These are phyloP conservation scores for Nebria ingens DNA, from an alignment of 1,140 invertebrate species.

Conservation along the genomic window DNA sequence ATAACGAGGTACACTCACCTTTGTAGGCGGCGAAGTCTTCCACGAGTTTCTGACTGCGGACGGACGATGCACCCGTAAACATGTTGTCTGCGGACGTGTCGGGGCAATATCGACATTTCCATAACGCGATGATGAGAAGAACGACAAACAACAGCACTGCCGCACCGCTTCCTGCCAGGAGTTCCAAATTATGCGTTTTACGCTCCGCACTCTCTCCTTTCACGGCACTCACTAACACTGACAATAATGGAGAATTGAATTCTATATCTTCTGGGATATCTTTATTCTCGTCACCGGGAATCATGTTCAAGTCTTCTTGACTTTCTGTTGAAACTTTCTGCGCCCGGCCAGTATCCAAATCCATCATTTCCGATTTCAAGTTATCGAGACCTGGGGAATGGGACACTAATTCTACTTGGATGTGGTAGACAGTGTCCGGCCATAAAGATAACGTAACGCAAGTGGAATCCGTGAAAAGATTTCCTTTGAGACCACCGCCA, in stretches of 20 bases:
- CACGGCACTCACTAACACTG: slow-evolving; percentile 46
- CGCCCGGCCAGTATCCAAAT: slow-evolving; percentile 46
- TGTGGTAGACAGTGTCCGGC: slow-evolving; percentile 69
- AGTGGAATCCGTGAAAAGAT: slow-evolving; percentile 69
- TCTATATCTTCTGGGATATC: slow-evolving; percentile 26
- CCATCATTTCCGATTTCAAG: slow-evolving; percentile 49
- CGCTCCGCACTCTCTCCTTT: slow-evolving; percentile 41
- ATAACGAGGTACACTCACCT: no score
- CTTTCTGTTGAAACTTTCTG: slow-evolving; percentile 48
- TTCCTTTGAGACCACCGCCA: slow-evolving; percentile 69
- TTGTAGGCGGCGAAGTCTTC: slow-evolving; percentile 39
- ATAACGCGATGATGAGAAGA: slow-evolving; percentile 38
- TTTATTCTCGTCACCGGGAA: slow-evolving; percentile 27
- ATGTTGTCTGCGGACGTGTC: slow-evolving; percentile 46
- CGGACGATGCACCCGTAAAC: slow-evolving; percentile 42
- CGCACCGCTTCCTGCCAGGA: slow-evolving; percentile 41
- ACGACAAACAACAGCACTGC: slow-evolving; percentile 44
- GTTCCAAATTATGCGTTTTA: slow-evolving; percentile 39
- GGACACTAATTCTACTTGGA: slow-evolving; percentile 57
- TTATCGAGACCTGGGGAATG: slow-evolving; percentile 45
- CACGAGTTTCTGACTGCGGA: slow-evolving; percentile 44
- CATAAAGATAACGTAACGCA: slow-evolving; percentile 65
- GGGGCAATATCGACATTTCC: slow-evolving; percentile 40
- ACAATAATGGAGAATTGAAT: slow-evolving; percentile 42
- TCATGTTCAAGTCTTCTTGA: slow-evolving; percentile 43